Evolutionary conservation across 2,113 vertebrate species (phyloP), one percentile per base, ranked within the genome.

Genomic region (Morone chrysops): DNA sequence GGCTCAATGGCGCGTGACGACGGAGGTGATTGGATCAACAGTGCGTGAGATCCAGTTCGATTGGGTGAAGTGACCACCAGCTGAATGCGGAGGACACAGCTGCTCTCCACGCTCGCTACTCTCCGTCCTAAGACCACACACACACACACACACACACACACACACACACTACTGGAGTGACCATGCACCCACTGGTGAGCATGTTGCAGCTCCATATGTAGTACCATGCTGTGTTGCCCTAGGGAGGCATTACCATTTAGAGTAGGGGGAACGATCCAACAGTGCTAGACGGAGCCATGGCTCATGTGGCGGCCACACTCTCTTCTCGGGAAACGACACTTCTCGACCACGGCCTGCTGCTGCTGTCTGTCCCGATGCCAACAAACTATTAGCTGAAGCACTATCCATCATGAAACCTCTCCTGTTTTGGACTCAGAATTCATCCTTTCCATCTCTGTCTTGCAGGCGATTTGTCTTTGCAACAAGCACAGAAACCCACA

Each of bases 161-260:
- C 47, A 20, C 57, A 41, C 75, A 78, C 66, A 67, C 80, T 31
- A 31, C 31, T 31, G 31, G 31, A 31, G 31, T 31, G 31, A 31
- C 31, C 31, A 31, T 2, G 36, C 59, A 59, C 57, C 45, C 53
- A 60, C 25, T 75, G 61, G 75, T 57, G 82, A 62, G 51, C 78
- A 75, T 62, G 78, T 13, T 77, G 86, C 31, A 70, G 86, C 83
- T 83, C 89, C 82, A 82, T 83, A 86, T 88, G 90, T 71, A 81
- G 85, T 0, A 18, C 70, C 86, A 83, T 83, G 89, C 88, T 87
- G 90, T 1, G 70, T 61, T 79, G 90, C 92, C 87, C 86, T 40
- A 63, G 93, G 92, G 90, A 89, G 86, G 77, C 84, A 93, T 91
- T 92, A 92, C 84, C 91, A 93, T 94, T 92, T 93, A 94, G 90